phyloP scores from a whole-genome alignment of 1,140 invertebrate species.

The Lepidurus packardi region DNA sequence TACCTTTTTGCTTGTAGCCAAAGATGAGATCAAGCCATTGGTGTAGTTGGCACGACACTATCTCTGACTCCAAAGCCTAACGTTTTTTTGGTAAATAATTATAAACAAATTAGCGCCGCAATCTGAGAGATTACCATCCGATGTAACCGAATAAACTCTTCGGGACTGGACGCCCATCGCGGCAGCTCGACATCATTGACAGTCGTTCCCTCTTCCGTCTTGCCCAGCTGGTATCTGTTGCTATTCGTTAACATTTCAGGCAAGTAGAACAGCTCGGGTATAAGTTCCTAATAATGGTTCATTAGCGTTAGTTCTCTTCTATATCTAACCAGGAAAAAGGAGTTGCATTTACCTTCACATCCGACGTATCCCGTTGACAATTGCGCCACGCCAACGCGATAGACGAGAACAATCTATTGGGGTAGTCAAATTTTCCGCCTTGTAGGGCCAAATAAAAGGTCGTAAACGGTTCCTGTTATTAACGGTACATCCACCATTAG shows the following conservation, averaged over 20 bases:
- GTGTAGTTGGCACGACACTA: constrained; percentile 97
- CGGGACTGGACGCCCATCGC: constrained; percentile 91
- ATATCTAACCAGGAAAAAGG: not conserved
- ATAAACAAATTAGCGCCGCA: not conserved
- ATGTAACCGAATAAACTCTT: constrained; percentile 96
- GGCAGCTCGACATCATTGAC: constrained; percentile 87
- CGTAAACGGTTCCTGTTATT: constrained; percentile 86
- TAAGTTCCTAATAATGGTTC: constrained; percentile 68
- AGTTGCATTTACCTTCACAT: constrained; percentile 75
- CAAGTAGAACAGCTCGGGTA: constrained; percentile 97
- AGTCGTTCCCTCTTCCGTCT: constrained; percentile 73
- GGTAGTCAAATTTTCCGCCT: constrained; percentile 97
- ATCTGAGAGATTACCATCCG: constrained; percentile 65
- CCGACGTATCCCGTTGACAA: constrained; percentile 94
- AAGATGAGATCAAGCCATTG: constrained; percentile 99
- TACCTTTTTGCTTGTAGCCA: constrained; percentile 97
- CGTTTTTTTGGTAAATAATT: too few relatives aligned
- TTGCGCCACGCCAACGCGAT: constrained; percentile 95
- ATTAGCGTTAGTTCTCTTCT: not conserved
- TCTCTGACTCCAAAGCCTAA: constrained; percentile 97
- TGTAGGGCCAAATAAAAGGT: constrained; percentile 98
- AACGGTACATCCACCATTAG: not conserved
- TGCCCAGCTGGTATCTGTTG: constrained; percentile 79
- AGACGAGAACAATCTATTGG: constrained; percentile 91
- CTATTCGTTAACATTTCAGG: constrained; percentile 97